Evolutionary conservation across 2,888 invertebrate genomes (phyloP).

Genomic region (Drosophila nigritarsus): DNA sequence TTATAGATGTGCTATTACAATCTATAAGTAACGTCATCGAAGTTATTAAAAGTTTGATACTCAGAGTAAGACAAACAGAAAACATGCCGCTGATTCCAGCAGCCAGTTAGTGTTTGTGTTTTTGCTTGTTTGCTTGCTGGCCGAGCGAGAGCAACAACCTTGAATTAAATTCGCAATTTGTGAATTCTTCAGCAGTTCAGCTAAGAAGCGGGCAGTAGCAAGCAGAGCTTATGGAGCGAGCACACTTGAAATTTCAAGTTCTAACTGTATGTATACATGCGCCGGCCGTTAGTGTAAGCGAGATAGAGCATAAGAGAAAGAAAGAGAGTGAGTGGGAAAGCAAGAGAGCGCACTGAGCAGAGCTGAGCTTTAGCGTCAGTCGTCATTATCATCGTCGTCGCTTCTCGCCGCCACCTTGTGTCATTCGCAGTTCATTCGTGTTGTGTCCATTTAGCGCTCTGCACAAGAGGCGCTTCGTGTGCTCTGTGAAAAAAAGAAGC

Average conservation of each 20-base stretch:
- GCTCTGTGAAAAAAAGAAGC: conserved; percentile 23
- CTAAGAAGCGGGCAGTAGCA: conserved; percentile 32
- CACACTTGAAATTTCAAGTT: conserved; percentile 72
- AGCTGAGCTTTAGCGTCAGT: conserved; percentile 49
- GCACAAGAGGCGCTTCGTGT: conserved; percentile 37
- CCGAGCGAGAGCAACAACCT: conserved; percentile 75
- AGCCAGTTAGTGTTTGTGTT: conserved; percentile 1
- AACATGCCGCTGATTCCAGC: conserved; percentile 33
- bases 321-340: conserved; percentile 24
- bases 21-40: conserved; percentile 6
- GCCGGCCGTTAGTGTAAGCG: conserved; percentile 4
- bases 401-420: conserved; percentile 47
- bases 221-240: conserved; percentile 40
- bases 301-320: neutral
- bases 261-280: conserved; percentile 59
- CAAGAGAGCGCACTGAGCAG: conserved; percentile 30
- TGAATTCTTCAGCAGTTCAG: conserved; percentile 60
- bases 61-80: conserved; percentile 22
- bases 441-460: conserved; percentile 55
- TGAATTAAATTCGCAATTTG: conserved; percentile 79
- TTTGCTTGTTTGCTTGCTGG: conserved; percentile 11
- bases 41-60: conserved; percentile 2
- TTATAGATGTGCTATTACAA: neutral
- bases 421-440: conserved; percentile 71
- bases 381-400: conserved; percentile 23